Evolutionary conservation across 2,113 vertebrate species (phyloP).

Genomic region (Hucho hucho): DNA sequence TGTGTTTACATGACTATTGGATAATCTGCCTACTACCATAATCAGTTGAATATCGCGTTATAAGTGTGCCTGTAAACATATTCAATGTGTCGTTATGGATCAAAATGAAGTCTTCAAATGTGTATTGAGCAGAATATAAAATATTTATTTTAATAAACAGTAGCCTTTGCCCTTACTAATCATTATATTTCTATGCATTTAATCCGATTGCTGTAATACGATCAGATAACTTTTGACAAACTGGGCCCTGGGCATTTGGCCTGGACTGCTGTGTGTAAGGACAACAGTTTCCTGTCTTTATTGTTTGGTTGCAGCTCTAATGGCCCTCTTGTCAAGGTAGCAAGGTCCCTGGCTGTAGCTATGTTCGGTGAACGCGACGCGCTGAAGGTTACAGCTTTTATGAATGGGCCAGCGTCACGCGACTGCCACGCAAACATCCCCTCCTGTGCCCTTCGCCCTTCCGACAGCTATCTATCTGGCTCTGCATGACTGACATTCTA

Average conservation of each 20-base stretch:
- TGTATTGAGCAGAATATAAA: too few species aligned
- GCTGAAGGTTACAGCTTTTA: conserved; percentile 80
- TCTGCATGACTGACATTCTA: conserved; percentile 41
- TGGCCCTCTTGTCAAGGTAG: conserved; percentile 12
- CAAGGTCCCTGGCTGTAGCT: conserved; percentile 8
- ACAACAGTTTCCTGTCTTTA: conserved; percentile 11
- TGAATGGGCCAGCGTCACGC: conserved; percentile 83
- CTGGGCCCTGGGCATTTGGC: background rate
- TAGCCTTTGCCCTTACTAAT: too few species aligned
- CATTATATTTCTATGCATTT: too few species aligned
- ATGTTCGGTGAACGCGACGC: conserved; percentile 73
- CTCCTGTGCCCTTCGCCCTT: conserved; percentile 59
- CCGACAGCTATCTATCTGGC: conserved; percentile 23
- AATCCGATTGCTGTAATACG: too few species aligned
- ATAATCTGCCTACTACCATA: too few species aligned
- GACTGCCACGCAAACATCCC: conserved; percentile 72
- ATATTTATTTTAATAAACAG: too few species aligned
- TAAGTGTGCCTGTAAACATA: too few species aligned
- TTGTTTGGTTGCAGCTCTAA: conserved; percentile 3
- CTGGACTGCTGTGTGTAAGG: background rate
- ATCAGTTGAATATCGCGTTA: too few species aligned
- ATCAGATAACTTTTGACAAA: too few species aligned
- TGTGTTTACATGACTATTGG: too few species aligned
- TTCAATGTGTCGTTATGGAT: too few species aligned
- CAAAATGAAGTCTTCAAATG: too few species aligned